These are phyloP conservation scores for Dendrocincla tyrannina DNA, from an alignment of 2,797 vertebrate species.

Conservation along the genomic window DNA sequence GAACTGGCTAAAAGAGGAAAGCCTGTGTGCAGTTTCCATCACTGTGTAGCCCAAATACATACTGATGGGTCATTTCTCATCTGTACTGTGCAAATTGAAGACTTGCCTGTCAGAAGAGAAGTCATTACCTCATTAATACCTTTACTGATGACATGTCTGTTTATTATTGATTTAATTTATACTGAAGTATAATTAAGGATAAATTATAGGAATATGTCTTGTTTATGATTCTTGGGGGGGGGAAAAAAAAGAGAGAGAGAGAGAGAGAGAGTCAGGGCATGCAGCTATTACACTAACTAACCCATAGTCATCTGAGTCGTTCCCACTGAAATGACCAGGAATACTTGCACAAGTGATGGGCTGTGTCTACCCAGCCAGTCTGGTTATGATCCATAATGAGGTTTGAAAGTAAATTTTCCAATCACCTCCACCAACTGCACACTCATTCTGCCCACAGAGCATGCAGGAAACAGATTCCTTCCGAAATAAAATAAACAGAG, in stretches of 20 bases:
- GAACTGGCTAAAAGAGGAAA: neutral
- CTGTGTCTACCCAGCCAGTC: neutral
- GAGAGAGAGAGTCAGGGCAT: neutral
- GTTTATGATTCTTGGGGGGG: neutral
- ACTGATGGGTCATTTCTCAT: neutral
- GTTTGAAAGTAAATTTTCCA: slow-evolving; percentile 1
- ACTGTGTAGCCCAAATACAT: neutral
- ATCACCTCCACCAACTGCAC: neutral
- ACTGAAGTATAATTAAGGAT: slow-evolving; percentile 25
- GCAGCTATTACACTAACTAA: neutral
- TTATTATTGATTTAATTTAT: slow-evolving; percentile 27
- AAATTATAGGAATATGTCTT: slow-evolving; percentile 45
- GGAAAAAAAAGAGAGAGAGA: neutral
- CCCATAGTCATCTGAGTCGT: neutral
- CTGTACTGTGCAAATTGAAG: neutral
- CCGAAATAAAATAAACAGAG: neutral
- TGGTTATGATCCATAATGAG: neutral
- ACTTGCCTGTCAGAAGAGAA: neutral
- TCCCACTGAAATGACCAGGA: neutral
- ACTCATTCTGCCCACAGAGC: neutral
- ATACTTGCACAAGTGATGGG: neutral
- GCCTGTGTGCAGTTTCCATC: neutral
- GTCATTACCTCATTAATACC: neutral
- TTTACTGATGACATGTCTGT: neutral
- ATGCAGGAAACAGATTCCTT: neutral